Percentiles rank a stretch among this genome's conserved stretches.
phyloP scores from a whole-genome alignment of 2,113 vertebrate genomes.

The Brachypodius melanocephalos region DNA sequence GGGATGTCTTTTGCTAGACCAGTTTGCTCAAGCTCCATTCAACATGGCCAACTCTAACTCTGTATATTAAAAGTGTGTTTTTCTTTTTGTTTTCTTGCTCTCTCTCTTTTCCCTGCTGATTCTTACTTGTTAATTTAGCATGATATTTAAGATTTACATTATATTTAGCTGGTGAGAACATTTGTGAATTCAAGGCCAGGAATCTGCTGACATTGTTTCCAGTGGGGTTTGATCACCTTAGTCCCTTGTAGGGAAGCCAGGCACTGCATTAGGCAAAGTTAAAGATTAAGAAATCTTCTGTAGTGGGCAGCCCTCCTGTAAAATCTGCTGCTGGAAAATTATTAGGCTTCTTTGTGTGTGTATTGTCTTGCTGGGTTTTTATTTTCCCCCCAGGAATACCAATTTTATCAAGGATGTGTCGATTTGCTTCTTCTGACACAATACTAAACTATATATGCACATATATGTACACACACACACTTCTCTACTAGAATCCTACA shows the following conservation, averaged over 20 bases:
- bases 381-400: not conserved
- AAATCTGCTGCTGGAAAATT: not conserved
- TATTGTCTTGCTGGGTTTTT: not conserved
- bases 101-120: not conserved
- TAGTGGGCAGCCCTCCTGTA: not conserved
- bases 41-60: not conserved
- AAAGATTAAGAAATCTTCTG: not conserved
- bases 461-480: not conserved
- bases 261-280: not conserved
- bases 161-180: not conserved
- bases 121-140: not conserved
- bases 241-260: not conserved
- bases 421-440: not conserved
- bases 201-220: not conserved
- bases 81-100: not conserved
- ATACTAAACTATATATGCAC: not conserved
- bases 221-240: not conserved
- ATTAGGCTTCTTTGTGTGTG: not conserved
- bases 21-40: not conserved
- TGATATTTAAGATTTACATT: not conserved
- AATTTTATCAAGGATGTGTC: not conserved
- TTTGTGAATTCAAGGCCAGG: not conserved
- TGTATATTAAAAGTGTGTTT: not conserved
- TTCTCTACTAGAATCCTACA: not conserved
- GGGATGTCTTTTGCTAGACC: not conserved